Evolutionary conservation across 2,888 invertebrate genomes (phyloP), one percentile per base, ranked within the genome.

Genomic region (Leuctra nigra): DNA sequence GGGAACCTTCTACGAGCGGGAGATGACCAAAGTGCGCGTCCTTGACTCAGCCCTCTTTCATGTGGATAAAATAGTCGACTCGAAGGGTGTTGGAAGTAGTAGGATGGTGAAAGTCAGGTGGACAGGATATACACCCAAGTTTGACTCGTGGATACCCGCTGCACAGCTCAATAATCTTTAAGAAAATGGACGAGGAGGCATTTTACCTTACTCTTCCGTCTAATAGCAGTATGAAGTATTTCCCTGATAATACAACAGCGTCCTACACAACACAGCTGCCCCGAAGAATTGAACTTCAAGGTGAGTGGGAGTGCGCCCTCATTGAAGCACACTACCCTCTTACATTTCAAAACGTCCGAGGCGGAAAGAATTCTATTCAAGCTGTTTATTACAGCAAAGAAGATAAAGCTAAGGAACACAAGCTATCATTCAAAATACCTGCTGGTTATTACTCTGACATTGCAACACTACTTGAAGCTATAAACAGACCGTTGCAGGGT

Each of bases 211-310:
- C 63, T 4, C 44, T 66, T 1, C 54, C 63, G 14, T 62, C 61
- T 25, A 64, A 66, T 55, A 64, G 62, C 38, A 64, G 63, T 13
- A 61, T 63, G 59, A 1, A 53, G 1, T 63, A 63, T 53, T 66
- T 63, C 60, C 63, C 64, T 0, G 54, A 63, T 23, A 67, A 67
- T 55, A 66, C 60, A 22, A 60, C 66, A 2, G 58, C 65, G 4
- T 53, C 59, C 33, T 68, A 62, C 54, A 57, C 16, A 29, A 67
- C 65, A 4, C 62, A 64, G 16, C 41, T 68, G 48, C 63, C 62
- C 7, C 50, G 57, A 22, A 53, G 55, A 11, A 57, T 65, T 14
- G 29, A 46, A 24, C 58, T 65, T 29, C 36, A 59, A 2, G 65
- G 64, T 7, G 54, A 62, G n/a, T 67, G 64, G 65, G 60, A 59